Evolutionary conservation across 2,113 vertebrate species (phyloP).

Genomic region (Dasyprocta punctata): DNA sequence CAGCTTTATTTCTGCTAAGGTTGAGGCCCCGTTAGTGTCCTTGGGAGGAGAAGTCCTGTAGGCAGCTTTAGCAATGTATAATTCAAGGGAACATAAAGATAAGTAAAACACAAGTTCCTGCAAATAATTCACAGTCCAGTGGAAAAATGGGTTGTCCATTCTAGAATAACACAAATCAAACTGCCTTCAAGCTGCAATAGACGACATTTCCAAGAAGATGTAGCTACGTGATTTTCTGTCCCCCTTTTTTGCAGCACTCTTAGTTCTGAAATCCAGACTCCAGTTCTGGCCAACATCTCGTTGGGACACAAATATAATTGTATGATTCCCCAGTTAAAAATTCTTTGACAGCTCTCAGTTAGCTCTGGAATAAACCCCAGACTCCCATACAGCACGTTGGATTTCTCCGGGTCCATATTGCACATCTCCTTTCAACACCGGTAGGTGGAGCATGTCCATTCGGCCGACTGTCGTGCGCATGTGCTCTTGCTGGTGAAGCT

Average conservation of each 20-base stretch:
- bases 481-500: neutral
- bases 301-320: neutral
- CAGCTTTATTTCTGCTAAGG: neutral
- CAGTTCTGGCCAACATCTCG: neutral
- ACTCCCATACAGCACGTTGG: neutral
- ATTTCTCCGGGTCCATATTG: neutral
- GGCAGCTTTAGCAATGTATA: neutral
- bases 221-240: neutral
- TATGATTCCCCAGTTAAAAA: neutral
- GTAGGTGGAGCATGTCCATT: neutral
- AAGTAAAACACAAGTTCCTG: neutral
- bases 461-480: accelerated
- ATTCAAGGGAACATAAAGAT: neutral
- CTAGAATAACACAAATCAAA: neutral
- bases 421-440: accelerated
- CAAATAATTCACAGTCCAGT: neutral
- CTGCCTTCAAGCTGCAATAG: neutral
- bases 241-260: no score
- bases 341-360: neutral
- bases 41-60: neutral
- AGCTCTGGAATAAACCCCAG: neutral
- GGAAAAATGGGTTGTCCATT: neutral
- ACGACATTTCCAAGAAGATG: neutral
- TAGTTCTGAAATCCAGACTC: neutral
- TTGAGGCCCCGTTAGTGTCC: neutral